Evolutionary conservation across 2,797 vertebrate species (phyloP).

Genomic region (Dipus sagitta): DNA sequence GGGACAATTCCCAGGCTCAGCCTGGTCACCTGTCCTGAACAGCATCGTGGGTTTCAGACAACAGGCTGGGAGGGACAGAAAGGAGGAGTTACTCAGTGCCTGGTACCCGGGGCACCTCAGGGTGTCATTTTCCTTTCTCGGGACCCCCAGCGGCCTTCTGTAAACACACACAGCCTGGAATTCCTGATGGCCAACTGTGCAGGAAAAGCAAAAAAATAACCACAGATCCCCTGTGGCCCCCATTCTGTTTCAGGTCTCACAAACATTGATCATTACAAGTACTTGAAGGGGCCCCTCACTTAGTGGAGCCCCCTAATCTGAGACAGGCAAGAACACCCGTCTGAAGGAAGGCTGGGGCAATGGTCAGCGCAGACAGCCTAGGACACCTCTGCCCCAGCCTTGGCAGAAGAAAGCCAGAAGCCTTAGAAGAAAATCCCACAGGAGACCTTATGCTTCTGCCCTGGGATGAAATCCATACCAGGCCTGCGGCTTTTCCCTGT

Average conservation of each 20-base stretch:
- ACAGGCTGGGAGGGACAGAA: background rate
- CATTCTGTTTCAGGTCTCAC: background rate
- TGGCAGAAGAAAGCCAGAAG: background rate
- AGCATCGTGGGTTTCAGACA: background rate
- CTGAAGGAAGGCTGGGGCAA: background rate
- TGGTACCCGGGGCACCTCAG: background rate
- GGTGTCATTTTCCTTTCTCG: conserved; percentile 59
- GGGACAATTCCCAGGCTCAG: too few relatives aligned
- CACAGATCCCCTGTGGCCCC: background rate
- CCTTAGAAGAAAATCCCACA: background rate
- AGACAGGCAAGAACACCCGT: background rate
- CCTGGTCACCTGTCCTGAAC: background rate
- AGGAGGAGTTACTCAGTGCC: background rate
- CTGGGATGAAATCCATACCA: background rate
- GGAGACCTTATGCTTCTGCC: background rate
- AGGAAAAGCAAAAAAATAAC: conserved; percentile 40
- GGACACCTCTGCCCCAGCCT: background rate
- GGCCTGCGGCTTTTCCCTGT: background rate
- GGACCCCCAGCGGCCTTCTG: background rate
- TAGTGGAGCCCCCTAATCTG: background rate
- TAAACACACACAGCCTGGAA: conserved; percentile 56
- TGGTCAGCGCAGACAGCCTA: background rate
- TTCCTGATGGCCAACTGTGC: conserved; percentile 33
- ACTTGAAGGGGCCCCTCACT: background rate
- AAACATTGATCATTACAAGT: conserved; percentile 22